Conservation (phyloP, 2,113 vertebrate genomes). For the Australoheros scitulus region DNA sequence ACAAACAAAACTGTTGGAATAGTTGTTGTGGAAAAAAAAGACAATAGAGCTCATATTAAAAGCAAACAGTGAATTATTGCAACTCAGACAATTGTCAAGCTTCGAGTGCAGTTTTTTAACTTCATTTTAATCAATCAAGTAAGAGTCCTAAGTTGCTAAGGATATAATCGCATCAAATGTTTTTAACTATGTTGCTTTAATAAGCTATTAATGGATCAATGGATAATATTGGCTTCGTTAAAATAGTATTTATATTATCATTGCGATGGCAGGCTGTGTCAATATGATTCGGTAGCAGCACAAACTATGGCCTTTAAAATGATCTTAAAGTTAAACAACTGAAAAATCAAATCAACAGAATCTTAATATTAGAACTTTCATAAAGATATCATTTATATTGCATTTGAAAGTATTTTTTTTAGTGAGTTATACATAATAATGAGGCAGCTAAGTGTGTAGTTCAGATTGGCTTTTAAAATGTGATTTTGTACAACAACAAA, state of each 20-base stretch:
- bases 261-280: not conserved
- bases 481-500: not conserved
- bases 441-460: not conserved
- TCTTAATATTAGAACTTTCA: not conserved
- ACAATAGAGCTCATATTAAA: not conserved
- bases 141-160: not conserved
- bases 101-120: not conserved
- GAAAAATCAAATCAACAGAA: not conserved
- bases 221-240: not conserved
- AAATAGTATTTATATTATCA: not conserved
- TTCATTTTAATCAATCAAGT: not conserved
- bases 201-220: not conserved
- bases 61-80: not conserved
- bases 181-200: not conserved
- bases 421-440: not conserved
- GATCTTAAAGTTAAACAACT: not conserved
- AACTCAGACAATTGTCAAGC: not conserved
- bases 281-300: not conserved
- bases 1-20: not conserved
- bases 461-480: not conserved
- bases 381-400: not conserved
- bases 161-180: slow-evolving; percentile 3
- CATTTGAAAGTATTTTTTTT: not conserved
- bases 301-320: not conserved
- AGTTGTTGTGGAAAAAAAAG: not conserved